phyloP scores from a whole-genome alignment of 1,140 invertebrate genomes.

The Aphaenogaster floridana region DNA sequence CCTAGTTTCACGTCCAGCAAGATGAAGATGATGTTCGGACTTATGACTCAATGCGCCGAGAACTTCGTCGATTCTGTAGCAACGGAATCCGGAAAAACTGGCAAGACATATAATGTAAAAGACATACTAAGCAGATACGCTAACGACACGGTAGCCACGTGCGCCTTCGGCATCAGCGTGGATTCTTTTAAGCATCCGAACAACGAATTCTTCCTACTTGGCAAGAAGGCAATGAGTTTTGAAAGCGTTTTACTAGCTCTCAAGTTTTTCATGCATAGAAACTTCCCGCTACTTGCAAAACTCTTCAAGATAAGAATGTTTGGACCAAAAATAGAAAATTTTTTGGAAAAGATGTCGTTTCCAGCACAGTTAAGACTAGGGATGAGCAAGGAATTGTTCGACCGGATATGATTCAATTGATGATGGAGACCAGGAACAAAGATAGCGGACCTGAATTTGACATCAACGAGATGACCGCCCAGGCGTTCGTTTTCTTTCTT shows the following conservation, averaged over 20 bases:
- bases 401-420: too few species aligned
- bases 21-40: slow-evolving; percentile 61
- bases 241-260: too few species aligned
- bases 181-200: slow-evolving; percentile 56
- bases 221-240: not conserved
- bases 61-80: not conserved
- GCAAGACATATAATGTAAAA: not conserved
- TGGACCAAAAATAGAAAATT: too few species aligned
- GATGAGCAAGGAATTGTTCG: too few species aligned
- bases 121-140: slow-evolving; percentile 21
- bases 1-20: slow-evolving; percentile 60
- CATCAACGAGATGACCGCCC: too few species aligned
- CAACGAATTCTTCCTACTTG: slow-evolving; percentile 47
- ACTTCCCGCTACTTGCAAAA: not conserved
- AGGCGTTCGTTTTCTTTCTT: too few species aligned
- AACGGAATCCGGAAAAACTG: not conserved
- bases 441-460: too few species aligned
- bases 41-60: slow-evolving; percentile 49
- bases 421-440: too few species aligned
- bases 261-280: not conserved
- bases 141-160: slow-evolving; percentile 51
- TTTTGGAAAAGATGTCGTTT: too few species aligned
- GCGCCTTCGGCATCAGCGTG: not conserved
- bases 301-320: slow-evolving; percentile 29
- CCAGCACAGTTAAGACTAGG: too few species aligned